Evolutionary conservation across 1,140 invertebrate genomes (phyloP).

Genomic region (Drosophila sproati): DNA sequence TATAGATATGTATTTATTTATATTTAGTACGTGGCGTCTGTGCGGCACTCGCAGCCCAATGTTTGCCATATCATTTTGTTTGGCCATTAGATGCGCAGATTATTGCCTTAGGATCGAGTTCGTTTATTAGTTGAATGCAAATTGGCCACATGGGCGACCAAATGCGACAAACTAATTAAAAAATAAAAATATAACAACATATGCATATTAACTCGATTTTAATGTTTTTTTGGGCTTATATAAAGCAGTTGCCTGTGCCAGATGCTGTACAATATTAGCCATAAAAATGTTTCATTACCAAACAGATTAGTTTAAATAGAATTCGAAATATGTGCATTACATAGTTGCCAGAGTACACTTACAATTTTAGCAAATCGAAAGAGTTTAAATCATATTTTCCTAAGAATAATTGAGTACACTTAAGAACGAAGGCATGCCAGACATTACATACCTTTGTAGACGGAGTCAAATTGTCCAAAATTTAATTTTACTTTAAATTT

Average conservation of each 20-base stretch:
- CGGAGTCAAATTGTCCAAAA: no score
- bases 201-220: not conserved
- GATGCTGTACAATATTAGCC: not conserved
- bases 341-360: not conserved
- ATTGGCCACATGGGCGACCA: constrained; percentile 20
- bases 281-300: constrained; percentile 1
- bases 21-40: constrained; percentile 51
- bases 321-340: not conserved
- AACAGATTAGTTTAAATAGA: not conserved
- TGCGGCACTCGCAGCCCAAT: constrained; percentile 34
- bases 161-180: constrained; percentile 47
- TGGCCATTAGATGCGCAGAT: constrained; percentile 36
- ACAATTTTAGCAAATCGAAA: not conserved
- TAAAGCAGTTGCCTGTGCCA: not conserved
- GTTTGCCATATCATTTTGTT: constrained; percentile 21
- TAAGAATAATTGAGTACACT: no score
- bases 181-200: constrained; percentile 1
- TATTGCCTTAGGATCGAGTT: constrained; percentile 39
- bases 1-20: constrained; percentile 60
- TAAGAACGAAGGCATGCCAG: no score
- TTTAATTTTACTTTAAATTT: no score
- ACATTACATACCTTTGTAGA: no score
- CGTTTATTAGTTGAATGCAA: constrained; percentile 33
- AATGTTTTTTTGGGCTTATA: not conserved
- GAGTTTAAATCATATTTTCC: no score